Percentiles rank a stretch among this genome's conserved stretches.
Evolutionary conservation across 2,113 vertebrate genomes (phyloP).

Genomic region (Hippopotamus amphibius): DNA sequence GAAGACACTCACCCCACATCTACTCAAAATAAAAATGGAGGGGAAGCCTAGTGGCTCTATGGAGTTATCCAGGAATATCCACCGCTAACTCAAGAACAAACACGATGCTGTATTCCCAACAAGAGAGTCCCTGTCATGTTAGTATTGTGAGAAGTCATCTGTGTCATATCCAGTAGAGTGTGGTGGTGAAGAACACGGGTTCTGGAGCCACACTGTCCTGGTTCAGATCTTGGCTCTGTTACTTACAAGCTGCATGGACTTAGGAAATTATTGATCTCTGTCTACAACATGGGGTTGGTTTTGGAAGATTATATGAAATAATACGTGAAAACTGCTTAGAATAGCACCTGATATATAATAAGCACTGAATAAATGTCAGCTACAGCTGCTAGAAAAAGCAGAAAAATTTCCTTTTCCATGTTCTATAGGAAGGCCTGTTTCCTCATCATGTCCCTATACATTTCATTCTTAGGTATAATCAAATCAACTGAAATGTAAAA

Average conservation of each 20-base stretch:
- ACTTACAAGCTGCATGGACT: not conserved
- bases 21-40: not conserved
- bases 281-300: not conserved
- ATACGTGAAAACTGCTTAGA: not conserved
- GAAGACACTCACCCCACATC: not conserved
- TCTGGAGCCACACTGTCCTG: not conserved
- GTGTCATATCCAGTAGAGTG: not conserved
- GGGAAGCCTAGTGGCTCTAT: not conserved
- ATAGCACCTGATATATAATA: not conserved
- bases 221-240: not conserved
- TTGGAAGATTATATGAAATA: slow-evolving; percentile 22
- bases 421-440: not conserved
- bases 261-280: not conserved
- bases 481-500: not conserved
- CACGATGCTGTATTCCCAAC: not conserved
- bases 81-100: not conserved
- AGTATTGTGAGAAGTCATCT: not conserved
- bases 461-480: not conserved
- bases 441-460: not conserved
- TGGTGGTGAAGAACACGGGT: not conserved
- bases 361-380: not conserved
- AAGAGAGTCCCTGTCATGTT: not conserved
- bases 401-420: not conserved
- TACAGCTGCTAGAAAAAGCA: not conserved
- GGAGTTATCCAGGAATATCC: not conserved